These are phyloP conservation scores for Nowickia ferox DNA, from an alignment of 2,888 invertebrate genomes.

Conservation along the genomic window DNA sequence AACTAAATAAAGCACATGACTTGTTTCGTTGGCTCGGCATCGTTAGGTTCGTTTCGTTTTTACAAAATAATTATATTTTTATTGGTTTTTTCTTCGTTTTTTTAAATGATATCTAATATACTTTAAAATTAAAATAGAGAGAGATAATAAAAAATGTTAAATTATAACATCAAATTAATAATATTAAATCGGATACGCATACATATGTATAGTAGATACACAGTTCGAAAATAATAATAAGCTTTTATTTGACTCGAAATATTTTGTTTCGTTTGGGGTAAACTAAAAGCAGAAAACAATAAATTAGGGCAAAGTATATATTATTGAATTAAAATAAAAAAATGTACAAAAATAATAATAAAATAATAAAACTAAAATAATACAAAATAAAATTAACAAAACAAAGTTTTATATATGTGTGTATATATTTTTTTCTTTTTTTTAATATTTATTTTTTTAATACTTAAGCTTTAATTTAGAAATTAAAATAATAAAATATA, in stretches of 20 bases:
- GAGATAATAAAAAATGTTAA: constrained; percentile 35
- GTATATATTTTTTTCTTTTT: constrained; percentile 38
- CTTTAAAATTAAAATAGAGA: constrained; percentile 38
- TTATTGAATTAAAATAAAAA: constrained; percentile 41
- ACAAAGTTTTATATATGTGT: constrained; percentile 44
- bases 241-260: constrained; percentile 40
- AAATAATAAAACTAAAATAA: constrained; percentile 66
- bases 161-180: constrained; percentile 42
- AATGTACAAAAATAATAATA: constrained; percentile 61
- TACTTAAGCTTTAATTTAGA: constrained; percentile 56
- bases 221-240: constrained; percentile 20
- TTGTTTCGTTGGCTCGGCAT: no score
- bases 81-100: constrained; percentile 34
- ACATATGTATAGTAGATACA: neutral
- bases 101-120: constrained; percentile 17
- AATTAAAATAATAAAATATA: constrained; percentile 48
- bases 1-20: no score
- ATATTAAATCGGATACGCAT: constrained; percentile 44
- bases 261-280: constrained; percentile 13
- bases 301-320: constrained; percentile 57
- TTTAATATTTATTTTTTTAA: constrained; percentile 53
- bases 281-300: constrained; percentile 61
- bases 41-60: constrained; percentile 57
- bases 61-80: constrained; percentile 67
- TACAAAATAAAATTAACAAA: constrained; percentile 67